phyloP scores from a whole-genome alignment of 2,888 invertebrate genomes.

The Eristalinus sepulchralis region DNA sequence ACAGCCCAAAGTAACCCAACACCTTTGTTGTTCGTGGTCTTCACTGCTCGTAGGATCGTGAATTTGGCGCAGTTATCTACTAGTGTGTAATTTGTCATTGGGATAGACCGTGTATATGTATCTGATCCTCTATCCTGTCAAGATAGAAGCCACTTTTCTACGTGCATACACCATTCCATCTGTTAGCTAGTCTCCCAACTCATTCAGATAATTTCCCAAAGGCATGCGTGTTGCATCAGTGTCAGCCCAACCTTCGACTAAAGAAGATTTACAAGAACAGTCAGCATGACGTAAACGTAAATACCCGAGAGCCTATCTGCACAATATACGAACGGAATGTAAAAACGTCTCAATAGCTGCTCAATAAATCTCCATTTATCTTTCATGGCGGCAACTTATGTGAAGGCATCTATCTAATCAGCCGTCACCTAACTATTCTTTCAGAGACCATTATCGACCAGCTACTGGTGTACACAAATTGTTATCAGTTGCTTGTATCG shows the following conservation, averaged over 20 bases:
- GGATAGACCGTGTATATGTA: too few species aligned
- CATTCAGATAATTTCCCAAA: background rate
- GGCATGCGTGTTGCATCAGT: background rate
- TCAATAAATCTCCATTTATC: background rate
- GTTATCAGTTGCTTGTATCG: background rate
- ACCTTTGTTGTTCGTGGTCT: too few species aligned
- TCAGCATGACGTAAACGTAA: background rate
- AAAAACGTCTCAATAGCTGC: background rate
- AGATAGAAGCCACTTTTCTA: too few species aligned
- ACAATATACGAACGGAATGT: too few species aligned
- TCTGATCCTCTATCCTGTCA: too few species aligned
- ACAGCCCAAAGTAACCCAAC: too few species aligned
- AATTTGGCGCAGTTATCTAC: too few species aligned
- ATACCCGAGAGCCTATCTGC: background rate
- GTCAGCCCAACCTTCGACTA: too few species aligned
- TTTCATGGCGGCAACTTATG: background rate
- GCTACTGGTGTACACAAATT: background rate
- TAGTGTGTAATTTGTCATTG: too few species aligned
- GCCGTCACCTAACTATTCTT: background rate
- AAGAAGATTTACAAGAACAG: background rate
- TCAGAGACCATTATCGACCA: background rate
- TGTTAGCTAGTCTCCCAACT: background rate
- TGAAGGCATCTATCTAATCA: slow-evolving; percentile 11
- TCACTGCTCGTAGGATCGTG: too few species aligned
- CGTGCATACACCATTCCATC: too few species aligned